A percentile compares a stretch with the other conserved stretches of the same genome.
phyloP scores from a whole-genome alignment of 2,797 vertebrate genomes.

The Mormyrops boulengeri region DNA sequence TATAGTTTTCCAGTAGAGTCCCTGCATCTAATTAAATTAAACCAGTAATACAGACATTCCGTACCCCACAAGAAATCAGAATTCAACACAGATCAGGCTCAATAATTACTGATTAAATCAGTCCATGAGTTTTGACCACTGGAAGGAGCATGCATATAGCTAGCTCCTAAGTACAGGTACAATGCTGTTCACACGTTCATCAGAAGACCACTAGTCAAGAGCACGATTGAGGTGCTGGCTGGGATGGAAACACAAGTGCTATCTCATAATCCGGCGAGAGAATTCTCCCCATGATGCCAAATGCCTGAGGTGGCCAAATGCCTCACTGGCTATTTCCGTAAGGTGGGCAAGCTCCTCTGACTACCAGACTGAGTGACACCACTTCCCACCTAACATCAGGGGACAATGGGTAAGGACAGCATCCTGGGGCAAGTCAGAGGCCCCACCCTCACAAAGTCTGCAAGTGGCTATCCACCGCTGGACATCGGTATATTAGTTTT shows the following conservation, averaged over 20 bases:
- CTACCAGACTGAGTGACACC: neutral
- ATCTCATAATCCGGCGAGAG: slow-evolving; percentile 49
- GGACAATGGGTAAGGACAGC: neutral
- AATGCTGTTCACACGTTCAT: neutral
- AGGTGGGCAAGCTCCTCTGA: slow-evolving; percentile 29
- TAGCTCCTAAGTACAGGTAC: neutral
- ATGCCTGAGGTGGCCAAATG: slow-evolving; percentile 49
- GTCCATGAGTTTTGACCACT: neutral
- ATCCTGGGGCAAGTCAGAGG: neutral
- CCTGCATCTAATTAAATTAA: neutral
- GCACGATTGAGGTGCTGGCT: neutral
- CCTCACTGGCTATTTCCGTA: slow-evolving; percentile 59
- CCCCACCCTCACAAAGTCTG: neutral
- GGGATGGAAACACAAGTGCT: slow-evolving; percentile 45
- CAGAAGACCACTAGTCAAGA: neutral
- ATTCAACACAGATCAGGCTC: neutral
- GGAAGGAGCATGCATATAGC: neutral
- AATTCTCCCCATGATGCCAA: slow-evolving; percentile 54
- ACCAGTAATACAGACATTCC: neutral
- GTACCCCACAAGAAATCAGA: neutral
- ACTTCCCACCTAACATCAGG: neutral
- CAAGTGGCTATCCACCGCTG: neutral
- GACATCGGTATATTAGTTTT: neutral
- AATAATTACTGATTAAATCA: neutral
- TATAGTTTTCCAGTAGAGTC: neutral